Percentiles rank a stretch among this genome's conserved stretches.
Conservation (phyloP, 2,888 invertebrate species). For the Torymus auratus region DNA sequence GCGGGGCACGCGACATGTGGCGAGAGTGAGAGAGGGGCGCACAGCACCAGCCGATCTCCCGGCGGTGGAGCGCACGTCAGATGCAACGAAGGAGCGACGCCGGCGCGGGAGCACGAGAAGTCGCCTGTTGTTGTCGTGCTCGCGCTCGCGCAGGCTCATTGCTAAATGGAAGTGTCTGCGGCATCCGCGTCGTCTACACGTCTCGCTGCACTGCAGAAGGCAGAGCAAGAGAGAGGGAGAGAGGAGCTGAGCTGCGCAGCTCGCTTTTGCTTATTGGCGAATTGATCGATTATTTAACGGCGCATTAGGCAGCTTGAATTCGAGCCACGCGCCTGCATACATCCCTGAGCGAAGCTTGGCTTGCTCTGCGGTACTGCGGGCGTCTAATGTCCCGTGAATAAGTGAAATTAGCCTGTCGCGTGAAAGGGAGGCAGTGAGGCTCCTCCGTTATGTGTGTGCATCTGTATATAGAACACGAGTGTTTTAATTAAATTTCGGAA, state of each 20-base stretch:
- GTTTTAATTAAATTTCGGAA: too few relatives aligned
- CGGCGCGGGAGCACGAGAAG: neutral
- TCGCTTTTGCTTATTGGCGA: slow-evolving; percentile 12
- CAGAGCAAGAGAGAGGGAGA: neutral
- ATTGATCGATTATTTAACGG: slow-evolving; percentile 53
- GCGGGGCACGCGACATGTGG: slow-evolving; percentile 33
- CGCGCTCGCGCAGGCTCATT: slow-evolving; percentile 16
- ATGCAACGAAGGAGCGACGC: slow-evolving; percentile 29
- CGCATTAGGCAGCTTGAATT: slow-evolving; percentile 41
- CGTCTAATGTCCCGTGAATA: slow-evolving; percentile 43
- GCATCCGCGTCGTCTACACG: slow-evolving; percentile 9
- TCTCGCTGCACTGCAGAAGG: neutral
- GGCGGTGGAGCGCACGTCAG: slow-evolving; percentile 33
- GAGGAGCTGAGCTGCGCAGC: neutral
- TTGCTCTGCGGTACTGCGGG: neutral
- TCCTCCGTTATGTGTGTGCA: too few relatives aligned
- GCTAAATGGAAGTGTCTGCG: slow-evolving; percentile 56
- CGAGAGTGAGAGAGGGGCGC: slow-evolving; percentile 5
- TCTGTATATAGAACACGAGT: too few relatives aligned
- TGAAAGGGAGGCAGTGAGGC: neutral
- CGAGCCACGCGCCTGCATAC: neutral
- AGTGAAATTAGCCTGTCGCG: slow-evolving; percentile 30
- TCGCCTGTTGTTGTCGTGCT: neutral
- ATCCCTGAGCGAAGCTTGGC: neutral
- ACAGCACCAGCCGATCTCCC: slow-evolving; percentile 19